phyloP scores from a whole-genome alignment of 2,888 invertebrate species.

The Linyphia triangularis region DNA sequence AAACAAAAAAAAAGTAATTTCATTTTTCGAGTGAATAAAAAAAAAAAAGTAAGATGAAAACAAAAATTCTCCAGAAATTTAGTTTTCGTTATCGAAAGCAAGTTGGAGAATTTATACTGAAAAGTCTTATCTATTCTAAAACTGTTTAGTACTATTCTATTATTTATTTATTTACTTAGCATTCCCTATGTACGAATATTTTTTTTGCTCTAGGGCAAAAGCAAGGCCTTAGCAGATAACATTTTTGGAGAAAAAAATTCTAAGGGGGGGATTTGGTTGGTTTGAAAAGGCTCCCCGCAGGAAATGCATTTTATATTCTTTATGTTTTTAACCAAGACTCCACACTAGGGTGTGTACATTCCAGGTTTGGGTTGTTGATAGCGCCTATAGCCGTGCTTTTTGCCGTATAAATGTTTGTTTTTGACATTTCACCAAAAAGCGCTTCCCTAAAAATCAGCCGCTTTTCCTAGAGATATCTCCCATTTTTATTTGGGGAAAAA shows the following conservation, averaged over 20 bases:
- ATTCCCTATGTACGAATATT: background rate
- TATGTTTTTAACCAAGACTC: background rate
- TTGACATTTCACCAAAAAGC: background rate
- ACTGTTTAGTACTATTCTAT: constrained; percentile 36
- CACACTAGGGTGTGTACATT: background rate
- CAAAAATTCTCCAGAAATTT: constrained; percentile 22
- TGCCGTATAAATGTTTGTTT: background rate
- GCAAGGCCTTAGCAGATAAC: constrained; percentile 11
- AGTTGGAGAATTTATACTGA: constrained; percentile 17
- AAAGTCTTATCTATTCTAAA: constrained; percentile 43
- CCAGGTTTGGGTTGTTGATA: background rate
- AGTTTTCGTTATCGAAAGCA: constrained; percentile 39
- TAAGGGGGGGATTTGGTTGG: background rate
- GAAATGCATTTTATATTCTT: constrained; percentile 34
- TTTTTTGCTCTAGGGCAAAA: constrained; percentile 40
- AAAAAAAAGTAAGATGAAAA: background rate
- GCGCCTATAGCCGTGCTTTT: background rate
- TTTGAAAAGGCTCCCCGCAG: background rate
- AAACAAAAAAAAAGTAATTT: constrained; percentile 14
- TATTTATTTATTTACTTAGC: constrained; percentile 44
- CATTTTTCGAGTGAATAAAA: background rate
- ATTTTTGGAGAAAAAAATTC: background rate
- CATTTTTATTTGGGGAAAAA: background rate
- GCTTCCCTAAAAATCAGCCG: background rate
- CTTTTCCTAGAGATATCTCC: no score